A percentile compares a stretch with the other conserved stretches of the same genome.
phyloP scores from a whole-genome alignment of 1,140 invertebrate genomes.

The Apis florea region DNA sequence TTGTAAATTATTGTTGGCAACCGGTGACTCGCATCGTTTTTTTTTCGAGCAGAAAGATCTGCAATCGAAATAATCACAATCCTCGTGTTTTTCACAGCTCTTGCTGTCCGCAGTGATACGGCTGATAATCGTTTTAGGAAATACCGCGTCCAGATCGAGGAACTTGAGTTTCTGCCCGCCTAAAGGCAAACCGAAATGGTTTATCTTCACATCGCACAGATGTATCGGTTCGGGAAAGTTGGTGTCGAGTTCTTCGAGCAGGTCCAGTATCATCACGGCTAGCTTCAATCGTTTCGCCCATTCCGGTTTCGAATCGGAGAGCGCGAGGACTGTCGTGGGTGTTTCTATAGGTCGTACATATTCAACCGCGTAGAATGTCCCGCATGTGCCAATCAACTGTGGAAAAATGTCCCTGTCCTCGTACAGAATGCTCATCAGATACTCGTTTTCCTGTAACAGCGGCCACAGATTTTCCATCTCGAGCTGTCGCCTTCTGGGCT shows the following conservation, averaged over 20 bases:
- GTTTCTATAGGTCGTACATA: slow-evolving; percentile 80
- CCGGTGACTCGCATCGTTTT: slow-evolving; percentile 79
- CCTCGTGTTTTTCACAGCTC: slow-evolving; percentile 80
- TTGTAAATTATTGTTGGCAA: slow-evolving; percentile 85
- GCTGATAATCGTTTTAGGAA: slow-evolving; percentile 78
- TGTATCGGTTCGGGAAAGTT: slow-evolving; percentile 82
- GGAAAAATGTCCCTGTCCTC: slow-evolving; percentile 84
- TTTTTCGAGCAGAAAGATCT: slow-evolving; percentile 80
- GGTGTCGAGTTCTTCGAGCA: slow-evolving; percentile 82
- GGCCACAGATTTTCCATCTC: slow-evolving; percentile 84
- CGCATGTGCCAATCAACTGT: slow-evolving; percentile 85
- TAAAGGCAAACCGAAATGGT: slow-evolving; percentile 83
- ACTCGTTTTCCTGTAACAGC: slow-evolving; percentile 85
- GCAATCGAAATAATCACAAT: slow-evolving; percentile 86
- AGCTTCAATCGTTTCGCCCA: slow-evolving; percentile 78
- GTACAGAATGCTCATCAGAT: slow-evolving; percentile 82
- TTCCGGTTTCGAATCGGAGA: slow-evolving; percentile 70
- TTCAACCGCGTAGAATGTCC: slow-evolving; percentile 83
- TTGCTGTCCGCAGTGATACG: slow-evolving; percentile 76
- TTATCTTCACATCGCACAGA: slow-evolving; percentile 85
- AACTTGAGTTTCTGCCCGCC: slow-evolving; percentile 81
- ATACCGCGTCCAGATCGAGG: slow-evolving; percentile 83
- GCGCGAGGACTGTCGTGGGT: slow-evolving; percentile 67
- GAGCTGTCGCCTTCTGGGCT: slow-evolving; percentile 71
- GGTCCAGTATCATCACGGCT: slow-evolving; percentile 83